These are phyloP conservation scores for Dryococelus australis DNA, from an alignment of 2,888 invertebrate species.

Conservation along the genomic window DNA sequence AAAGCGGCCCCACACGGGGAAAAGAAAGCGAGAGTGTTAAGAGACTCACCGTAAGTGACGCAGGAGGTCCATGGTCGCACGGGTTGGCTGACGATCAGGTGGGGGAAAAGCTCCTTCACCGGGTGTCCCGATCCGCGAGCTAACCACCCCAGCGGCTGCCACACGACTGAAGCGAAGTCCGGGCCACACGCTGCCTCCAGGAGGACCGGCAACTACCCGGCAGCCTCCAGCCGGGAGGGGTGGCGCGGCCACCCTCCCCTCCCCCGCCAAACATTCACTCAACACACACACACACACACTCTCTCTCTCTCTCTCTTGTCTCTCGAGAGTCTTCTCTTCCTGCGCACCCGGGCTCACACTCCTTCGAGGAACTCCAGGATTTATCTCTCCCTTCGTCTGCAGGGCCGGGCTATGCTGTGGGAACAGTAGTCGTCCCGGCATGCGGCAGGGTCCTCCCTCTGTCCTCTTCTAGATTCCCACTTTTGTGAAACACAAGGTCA, in stretches of 20 bases:
- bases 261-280: background rate
- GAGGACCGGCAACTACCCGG: background rate
- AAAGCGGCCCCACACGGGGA: no score
- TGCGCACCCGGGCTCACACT: background rate
- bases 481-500: background rate
- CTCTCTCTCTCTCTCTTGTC: background rate
- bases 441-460: background rate
- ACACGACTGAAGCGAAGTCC: background rate
- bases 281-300: no score
- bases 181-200: background rate
- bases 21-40: no score
- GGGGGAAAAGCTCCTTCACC: background rate
- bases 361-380: background rate
- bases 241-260: background rate
- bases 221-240: background rate
- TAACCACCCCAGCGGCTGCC: background rate
- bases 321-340: background rate
- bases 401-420: background rate
- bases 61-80: constrained; percentile 6
- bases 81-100: no score
- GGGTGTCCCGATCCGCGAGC: background rate
- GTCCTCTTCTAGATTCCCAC: background rate
- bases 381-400: constrained; percentile 10
- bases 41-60: constrained; percentile 4
- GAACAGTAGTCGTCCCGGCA: background rate